Evolutionary conservation across 2,797 vertebrate genomes (phyloP), one percentile per base, ranked within the genome.

Genomic region (Pseudochromis fuscus): DNA sequence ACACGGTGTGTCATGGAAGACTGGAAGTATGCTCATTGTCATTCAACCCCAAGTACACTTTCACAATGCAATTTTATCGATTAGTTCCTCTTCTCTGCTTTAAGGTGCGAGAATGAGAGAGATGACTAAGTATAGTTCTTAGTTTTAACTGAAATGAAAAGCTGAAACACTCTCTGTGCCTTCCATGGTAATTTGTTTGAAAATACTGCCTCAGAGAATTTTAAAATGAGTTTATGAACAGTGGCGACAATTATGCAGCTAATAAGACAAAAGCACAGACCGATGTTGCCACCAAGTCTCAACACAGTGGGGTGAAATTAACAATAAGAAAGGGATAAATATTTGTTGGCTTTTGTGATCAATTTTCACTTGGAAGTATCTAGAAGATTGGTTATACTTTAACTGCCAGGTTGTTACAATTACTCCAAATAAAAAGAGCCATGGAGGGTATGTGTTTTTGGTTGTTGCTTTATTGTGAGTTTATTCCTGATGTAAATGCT

Each of bases 61-160:
- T 15, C 27, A 25, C 13, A n/a, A 4, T 48, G 8, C 10, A 38
- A 31, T 37, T 37, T 44, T 19, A 64, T 28, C 1, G 3, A 68
- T 52, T 35, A 24, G 12, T 45, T 30, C 15, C 5, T 53, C 15
- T 9, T 19, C 3, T 59, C 19, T 35, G 42, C 24, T 57, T 67
- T 35, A 50, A 45, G 18, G 7, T 61, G n/a, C 19, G 58, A 58
- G 3, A 37, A 50, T 10, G 30, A 60, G 28, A 11, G 18, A 66
- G 64, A 71, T 61, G 1, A 73, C 8, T n/a, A 57, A 5, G 1
- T 23, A 4, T 9, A 21, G 25, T 9, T 53, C 53, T 51, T 55
- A 25, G n/a, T 55, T 72, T 46, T 5, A 40, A 49, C 0, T n/a
- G 4, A 50, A 60, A 38, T 57, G 13, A 59, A 42, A 53, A 42